Evolutionary conservation across 2,797 vertebrate species (phyloP), one percentile per base, ranked within the genome.

Genomic region (Rhinophrynus dorsalis): DNA sequence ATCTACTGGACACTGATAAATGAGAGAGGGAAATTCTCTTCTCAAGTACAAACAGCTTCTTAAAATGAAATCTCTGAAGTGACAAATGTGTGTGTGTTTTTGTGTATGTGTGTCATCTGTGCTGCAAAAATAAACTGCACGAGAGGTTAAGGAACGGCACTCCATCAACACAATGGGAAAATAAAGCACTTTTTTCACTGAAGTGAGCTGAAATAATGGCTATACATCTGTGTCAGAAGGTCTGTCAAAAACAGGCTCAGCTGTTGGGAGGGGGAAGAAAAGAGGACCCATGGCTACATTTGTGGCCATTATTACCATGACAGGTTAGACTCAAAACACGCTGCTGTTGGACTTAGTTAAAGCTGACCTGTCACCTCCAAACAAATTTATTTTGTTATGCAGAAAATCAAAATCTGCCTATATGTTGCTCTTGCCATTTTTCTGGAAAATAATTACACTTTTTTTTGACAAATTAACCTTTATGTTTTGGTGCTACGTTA

Each of bases 141-240:
- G 61, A 56, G 62, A 58, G 69, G 54, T 73, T 66, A 66, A 45
- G 62, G 50, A 45, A 73, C 35, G n/a, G 52, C 17, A 64, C 62
- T 73, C 62, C 61, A 73, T 66, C 61, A 73, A 44, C 29, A 27
- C 64, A 27, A 66, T 73, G 61, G 54, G 62, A 73, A 66, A 73
- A 73, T 54, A 24, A 60, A 73, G 69, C 62, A 73, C 62, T 66
- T 54, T 61, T 59, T 66, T 73, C n/a, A 66, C 38, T 66, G 69
- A 73, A 73, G 69, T 73, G 69, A 54, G 59, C 55, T 73, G 69
- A 35, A 73, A 73, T 73, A 66, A 73, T 73, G 47, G 69, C 69
- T 44, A 66, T 73, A 45, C 47, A 73, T 73, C 69, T 73, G 69
- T 45, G 56, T 66, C 66, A 66, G 62, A 73, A 58, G 60, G 45